phyloP scores from a whole-genome alignment of 2,888 invertebrate genomes.

The Sympetrum striolatum region DNA sequence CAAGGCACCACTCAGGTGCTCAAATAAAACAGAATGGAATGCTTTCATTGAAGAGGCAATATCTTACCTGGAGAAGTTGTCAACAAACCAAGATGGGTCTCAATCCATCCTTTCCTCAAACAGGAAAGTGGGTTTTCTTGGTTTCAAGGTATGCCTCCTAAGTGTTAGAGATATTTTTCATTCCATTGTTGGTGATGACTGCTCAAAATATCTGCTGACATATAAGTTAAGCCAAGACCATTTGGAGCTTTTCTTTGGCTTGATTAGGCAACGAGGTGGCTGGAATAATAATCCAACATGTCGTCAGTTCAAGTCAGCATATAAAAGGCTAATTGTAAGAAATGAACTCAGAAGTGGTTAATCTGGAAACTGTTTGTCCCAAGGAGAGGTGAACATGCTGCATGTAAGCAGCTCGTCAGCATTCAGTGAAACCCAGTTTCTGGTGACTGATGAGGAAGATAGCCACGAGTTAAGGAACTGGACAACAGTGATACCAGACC shows the following conservation, averaged over 20 bases:
- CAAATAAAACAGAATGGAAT: slow-evolving; percentile 12
- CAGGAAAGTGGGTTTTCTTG: slow-evolving; percentile 44
- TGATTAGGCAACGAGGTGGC: too few species aligned
- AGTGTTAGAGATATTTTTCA: slow-evolving; percentile 41
- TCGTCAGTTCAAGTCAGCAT: too few species aligned
- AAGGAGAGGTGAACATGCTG: not conserved
- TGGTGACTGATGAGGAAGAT: too few species aligned
- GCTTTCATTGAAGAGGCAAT: slow-evolving; percentile 29
- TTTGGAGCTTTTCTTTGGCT: too few species aligned
- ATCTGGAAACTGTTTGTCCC: slow-evolving; percentile 41
- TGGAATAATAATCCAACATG: too few species aligned
- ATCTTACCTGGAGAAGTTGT: not conserved
- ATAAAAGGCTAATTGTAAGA: slow-evolving; percentile 1
- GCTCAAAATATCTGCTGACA: too few species aligned
- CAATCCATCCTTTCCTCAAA: too few species aligned
- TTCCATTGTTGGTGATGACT: too few species aligned
- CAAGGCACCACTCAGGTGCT: too few species aligned
- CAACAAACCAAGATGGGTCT: not conserved
- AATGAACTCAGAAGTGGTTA: slow-evolving; percentile 3
- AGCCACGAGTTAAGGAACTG: too few species aligned
- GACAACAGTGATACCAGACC: not conserved
- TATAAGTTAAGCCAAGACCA: slow-evolving; percentile 50
- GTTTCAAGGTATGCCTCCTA: slow-evolving; percentile 45
- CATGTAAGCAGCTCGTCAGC: not conserved
- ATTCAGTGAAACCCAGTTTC: not conserved